phyloP scores from a whole-genome alignment of 2,797 vertebrate species.

The Cetoscarus ocellatus region DNA sequence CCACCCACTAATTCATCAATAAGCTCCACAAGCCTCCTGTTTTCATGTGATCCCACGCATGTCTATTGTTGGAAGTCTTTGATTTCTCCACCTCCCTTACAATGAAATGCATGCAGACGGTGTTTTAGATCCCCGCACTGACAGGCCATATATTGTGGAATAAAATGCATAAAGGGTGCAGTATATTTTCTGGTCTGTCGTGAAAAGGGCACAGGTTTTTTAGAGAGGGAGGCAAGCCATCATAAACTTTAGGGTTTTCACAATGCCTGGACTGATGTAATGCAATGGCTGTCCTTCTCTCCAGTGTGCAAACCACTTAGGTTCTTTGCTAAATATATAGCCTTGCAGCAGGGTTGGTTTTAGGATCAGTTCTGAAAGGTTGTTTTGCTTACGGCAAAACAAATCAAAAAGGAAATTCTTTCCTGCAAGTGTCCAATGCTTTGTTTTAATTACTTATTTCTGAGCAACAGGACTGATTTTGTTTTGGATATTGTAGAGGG shows the following conservation, averaged over 20 bases:
- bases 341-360: too few species aligned
- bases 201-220: conserved; percentile 16
- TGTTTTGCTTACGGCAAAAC: too few species aligned
- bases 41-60: conserved; percentile 57
- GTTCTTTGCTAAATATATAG: conserved; percentile 71
- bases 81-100: conserved; percentile 45
- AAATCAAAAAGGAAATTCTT: too few species aligned
- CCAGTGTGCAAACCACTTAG: conserved; percentile 38
- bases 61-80: conserved; percentile 43
- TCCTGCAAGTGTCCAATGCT: too few species aligned
- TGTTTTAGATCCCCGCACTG: conserved; percentile 13
- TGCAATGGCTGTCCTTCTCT: conserved; percentile 47
- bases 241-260: conserved; percentile 39
- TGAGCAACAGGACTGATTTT: too few species aligned
- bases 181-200: conserved; percentile 1
- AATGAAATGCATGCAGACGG: conserved; percentile 33
- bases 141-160: not conserved
- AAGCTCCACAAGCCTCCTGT: conserved; percentile 43
- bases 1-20: conserved; percentile 70
- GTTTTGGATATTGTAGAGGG: too few species aligned
- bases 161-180: not conserved
- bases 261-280: conserved; percentile 26
- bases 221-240: not conserved
- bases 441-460: too few species aligned
- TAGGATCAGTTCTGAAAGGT: too few species aligned